Evolutionary conservation across 2,888 invertebrate species (phyloP).

Genomic region (Parapristionchus giblindavisi): DNA sequence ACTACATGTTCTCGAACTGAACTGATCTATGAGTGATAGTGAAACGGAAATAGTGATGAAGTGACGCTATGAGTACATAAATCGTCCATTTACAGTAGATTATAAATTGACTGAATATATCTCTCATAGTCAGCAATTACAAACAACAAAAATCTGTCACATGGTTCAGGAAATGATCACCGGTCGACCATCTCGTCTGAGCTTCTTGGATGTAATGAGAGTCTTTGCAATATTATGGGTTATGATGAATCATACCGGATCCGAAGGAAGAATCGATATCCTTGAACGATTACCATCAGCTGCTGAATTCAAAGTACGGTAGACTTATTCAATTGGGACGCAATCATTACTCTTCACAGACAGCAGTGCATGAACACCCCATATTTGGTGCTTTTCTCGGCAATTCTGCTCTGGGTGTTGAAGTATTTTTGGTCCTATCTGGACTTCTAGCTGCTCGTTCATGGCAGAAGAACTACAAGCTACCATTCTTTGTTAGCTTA

Average conservation of each 20-base stretch:
- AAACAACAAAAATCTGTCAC: too few species aligned
- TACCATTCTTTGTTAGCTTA: conserved; percentile 27
- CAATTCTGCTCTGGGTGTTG: conserved; percentile 67
- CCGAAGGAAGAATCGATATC: conserved; percentile 66
- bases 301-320: conserved; percentile 57
- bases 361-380: conserved; percentile 62
- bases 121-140: too few species aligned
- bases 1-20: too few species aligned
- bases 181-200: conserved; percentile 53
- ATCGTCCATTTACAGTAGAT: too few species aligned
- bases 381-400: conserved; percentile 66
- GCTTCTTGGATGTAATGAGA: conserved; percentile 57
- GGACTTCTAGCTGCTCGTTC: conserved; percentile 65
- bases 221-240: conserved; percentile 67
- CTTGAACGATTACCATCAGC: conserved; percentile 61
- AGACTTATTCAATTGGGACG: too few species aligned
- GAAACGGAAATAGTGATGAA: not conserved
- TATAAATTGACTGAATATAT: too few species aligned
- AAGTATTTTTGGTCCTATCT: conserved; percentile 66
- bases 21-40: not conserved
- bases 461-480: conserved; percentile 57
- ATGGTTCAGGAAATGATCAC: conserved; percentile 48
- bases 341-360: conserved; percentile 46
- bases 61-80: too few species aligned
- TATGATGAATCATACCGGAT: conserved; percentile 65